phyloP scores from a whole-genome alignment of 2,797 vertebrate species.

The Furcifer pardalis region DNA sequence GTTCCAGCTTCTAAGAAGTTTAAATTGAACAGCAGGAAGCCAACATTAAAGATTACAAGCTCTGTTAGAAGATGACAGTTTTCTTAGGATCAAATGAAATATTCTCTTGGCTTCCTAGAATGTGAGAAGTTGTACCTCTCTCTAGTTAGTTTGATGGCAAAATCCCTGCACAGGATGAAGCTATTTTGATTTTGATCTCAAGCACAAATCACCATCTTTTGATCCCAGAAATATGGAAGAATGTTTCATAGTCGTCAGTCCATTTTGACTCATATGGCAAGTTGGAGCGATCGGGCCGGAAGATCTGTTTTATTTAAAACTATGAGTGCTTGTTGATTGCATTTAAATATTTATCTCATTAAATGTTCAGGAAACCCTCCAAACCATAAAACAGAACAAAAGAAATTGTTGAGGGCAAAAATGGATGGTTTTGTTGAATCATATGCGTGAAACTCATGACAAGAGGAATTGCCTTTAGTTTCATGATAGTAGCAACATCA shows the following conservation, averaged over 20 bases:
- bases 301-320: neutral
- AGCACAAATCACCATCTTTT: slow-evolving; percentile 13
- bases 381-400: neutral
- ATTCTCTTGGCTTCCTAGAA: neutral
- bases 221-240: slow-evolving; percentile 23
- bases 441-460: neutral
- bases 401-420: neutral
- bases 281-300: neutral
- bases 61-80: neutral
- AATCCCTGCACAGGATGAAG: neutral
- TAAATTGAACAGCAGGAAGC: slow-evolving; percentile 19
- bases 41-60: slow-evolving; percentile 11
- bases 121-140: slow-evolving; percentile 5
- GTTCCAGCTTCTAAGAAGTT: slow-evolving; percentile 23
- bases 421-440: neutral
- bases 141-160: slow-evolving; percentile 9
- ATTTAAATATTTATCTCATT: neutral
- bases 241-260: neutral
- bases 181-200: slow-evolving; percentile 3
- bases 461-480: neutral
- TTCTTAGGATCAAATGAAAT: neutral
- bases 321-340: neutral
- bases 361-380: neutral
- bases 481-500: neutral
- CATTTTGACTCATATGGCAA: neutral